Conservation (phyloP, 2,797 vertebrate species). For the Malacoraja senta region DNA sequence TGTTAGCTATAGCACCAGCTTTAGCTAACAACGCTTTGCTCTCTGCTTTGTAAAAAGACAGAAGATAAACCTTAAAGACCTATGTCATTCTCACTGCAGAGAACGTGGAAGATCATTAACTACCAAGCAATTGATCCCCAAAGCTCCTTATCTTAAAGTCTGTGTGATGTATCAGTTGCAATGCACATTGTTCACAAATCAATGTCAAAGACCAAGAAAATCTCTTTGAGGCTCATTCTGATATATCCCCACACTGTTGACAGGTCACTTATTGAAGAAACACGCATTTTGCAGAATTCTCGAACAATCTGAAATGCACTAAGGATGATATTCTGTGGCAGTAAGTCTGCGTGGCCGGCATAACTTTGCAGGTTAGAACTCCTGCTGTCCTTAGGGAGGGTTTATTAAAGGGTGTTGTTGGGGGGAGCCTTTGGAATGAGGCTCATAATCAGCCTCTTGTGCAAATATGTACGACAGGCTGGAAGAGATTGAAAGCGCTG, state of each 20-base stretch:
- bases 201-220: background rate
- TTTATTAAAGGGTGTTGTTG: no score
- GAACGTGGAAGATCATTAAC: background rate
- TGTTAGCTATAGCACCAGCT: background rate
- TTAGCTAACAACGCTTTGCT: no score
- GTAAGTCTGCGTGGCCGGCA: background rate
- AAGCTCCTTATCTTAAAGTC: background rate
- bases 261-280: background rate
- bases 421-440: no score
- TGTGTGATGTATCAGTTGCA: background rate
- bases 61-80: background rate
- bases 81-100: background rate
- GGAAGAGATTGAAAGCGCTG: no score
- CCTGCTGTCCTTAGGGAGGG: no score
- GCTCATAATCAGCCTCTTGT: no score
- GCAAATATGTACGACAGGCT: no score
- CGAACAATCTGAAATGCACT: background rate
- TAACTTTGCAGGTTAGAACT: no score
- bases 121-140: background rate
- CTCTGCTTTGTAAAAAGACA: background rate
- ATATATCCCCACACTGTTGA: background rate
- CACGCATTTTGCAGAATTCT: background rate
- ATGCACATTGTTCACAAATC: background rate
- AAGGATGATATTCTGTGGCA: background rate
- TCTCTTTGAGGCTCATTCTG: background rate